Evolutionary conservation across 2,797 vertebrate genomes (phyloP).

Genomic region (Ciconia nigra): DNA sequence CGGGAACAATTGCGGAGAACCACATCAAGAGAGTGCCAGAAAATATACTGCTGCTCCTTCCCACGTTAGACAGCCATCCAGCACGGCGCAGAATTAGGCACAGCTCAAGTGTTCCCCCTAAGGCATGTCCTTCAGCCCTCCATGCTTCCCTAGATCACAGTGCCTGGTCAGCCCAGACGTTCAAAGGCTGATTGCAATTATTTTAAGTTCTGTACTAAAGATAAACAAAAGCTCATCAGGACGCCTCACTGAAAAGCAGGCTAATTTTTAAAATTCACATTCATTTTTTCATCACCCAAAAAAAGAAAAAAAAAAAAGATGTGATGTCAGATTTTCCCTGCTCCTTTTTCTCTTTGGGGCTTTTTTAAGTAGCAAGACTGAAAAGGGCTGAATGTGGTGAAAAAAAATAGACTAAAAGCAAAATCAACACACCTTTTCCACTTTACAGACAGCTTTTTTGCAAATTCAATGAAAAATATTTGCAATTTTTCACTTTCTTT

Average conservation of each 20-base stretch:
- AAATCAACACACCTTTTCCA: background rate
- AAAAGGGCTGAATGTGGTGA: accelerated
- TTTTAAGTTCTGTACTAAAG: background rate
- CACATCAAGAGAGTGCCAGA: background rate
- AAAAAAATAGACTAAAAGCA: background rate
- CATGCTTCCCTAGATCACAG: background rate
- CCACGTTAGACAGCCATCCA: accelerated
- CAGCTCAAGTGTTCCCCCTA: background rate
- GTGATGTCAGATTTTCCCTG: background rate
- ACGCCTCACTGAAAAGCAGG: background rate
- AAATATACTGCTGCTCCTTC: background rate
- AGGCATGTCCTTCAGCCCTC: background rate
- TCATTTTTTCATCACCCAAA: background rate
- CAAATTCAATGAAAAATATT: background rate
- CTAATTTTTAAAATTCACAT: background rate
- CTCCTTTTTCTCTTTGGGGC: background rate
- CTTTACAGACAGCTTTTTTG: background rate
- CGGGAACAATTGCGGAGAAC: background rate
- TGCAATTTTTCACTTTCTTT: background rate
- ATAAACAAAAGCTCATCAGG: background rate
- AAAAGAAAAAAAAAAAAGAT: background rate
- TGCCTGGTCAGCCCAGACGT: background rate
- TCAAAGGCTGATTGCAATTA: background rate
- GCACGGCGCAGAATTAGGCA: background rate
- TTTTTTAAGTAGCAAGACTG: background rate